Evolutionary conservation across 2,888 invertebrate genomes (phyloP).

Genomic region (Dendrolimus houi): DNA sequence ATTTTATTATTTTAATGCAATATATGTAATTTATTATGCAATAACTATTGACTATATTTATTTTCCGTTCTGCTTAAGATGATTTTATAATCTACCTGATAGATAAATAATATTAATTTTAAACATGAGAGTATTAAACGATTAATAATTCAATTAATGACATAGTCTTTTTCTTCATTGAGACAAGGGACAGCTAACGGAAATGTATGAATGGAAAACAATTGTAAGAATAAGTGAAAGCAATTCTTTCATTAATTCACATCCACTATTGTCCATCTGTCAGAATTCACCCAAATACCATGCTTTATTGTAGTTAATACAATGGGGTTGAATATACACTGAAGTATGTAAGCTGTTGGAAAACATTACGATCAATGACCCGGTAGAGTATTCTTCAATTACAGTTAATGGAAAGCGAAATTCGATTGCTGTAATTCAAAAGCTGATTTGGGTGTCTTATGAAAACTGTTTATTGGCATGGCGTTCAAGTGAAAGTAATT

Average conservation of each 20-base stretch:
- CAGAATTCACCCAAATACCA: neutral
- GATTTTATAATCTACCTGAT: too few species aligned
- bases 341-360: neutral
- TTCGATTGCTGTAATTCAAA: slow-evolving; percentile 19
- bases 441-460: slow-evolving; percentile 32
- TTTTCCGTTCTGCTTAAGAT: too few species aligned
- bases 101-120: too few species aligned
- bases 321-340: neutral
- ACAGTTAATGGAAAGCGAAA: slow-evolving; percentile 28
- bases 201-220: neutral
- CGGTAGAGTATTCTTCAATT: neutral
- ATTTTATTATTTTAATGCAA: too few species aligned
- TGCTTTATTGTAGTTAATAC: neutral
- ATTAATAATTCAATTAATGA: too few species aligned
- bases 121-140: too few species aligned
- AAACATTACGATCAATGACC: neutral
- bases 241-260: neutral
- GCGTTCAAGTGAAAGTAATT: slow-evolving; percentile 52
- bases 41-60: too few species aligned
- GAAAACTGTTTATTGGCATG: slow-evolving; percentile 26
- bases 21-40: too few species aligned
- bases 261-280: neutral
- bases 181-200: too few species aligned
- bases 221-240: neutral
- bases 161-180: too few species aligned